Base-by-base conservation (phyloP, 1,140 invertebrate genomes). In the Calosoma granatense region DNA sequence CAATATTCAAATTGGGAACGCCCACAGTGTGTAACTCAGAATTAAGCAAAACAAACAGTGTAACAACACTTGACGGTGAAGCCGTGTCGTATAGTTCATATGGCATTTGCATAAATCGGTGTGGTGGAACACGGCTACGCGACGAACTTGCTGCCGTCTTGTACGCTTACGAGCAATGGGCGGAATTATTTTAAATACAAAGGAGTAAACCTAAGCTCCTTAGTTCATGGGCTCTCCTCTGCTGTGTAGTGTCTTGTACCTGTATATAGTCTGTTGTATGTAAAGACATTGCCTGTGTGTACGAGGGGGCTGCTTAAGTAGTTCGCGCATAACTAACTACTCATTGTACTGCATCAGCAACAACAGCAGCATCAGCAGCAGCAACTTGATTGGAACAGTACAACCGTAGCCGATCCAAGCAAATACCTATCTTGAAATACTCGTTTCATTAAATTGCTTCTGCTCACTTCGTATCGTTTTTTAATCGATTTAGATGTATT, bases 1-100 rank as follows among this genome's bases (percentile, higher is more conserved):
- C 41, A 47, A 47, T 47, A 47, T 47, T 47, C 41, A 47, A 47
- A 47, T 47, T 47, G 41, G 41, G 17, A 47, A 47, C 41, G 41
- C 41, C 41, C 15, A 47, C 41, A 47, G 17, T 47, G 41, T 47
- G 41, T 47, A 47, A 17, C 41, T 47, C 6, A 47, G 41, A 47
- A 47, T 47, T 47, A 47, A 47, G 41, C 41, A 47, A 47, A 47
- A 47, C 41, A 47, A 47, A 47, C 41, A 47, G 3, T 47, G 41
- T 47, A 47, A 47, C 41, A 47, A 9, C 17, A 12, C 15, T 17
- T 4, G 9, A 47, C 41, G 9, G 41, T 17, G 26, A 36, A n/a
- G n/a, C 6, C n/a, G 26, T 36, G 6, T 36, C 26, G 26, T 36
- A 36, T 36, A 36, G 26, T 36, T 36, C 26, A 36, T 47, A 47